Evolutionary conservation across 1,140 invertebrate genomes (phyloP).

Genomic region (Drepana arcuata): DNA sequence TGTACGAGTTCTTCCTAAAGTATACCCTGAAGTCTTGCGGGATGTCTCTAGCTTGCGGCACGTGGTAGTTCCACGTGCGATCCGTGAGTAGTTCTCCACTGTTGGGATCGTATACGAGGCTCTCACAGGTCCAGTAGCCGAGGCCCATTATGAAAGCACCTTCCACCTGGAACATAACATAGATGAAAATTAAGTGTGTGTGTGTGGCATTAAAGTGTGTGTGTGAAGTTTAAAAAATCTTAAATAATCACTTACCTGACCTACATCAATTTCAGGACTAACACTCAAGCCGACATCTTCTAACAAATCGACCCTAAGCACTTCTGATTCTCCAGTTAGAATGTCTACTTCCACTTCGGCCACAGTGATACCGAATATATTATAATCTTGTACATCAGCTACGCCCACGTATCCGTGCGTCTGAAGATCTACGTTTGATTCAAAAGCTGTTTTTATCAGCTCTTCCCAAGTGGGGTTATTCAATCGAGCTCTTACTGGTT

Average conservation of each 20-base stretch:
- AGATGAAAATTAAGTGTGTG: too few species aligned
- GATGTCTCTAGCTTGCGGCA: conserved; percentile 85
- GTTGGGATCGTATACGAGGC: conserved; percentile 75
- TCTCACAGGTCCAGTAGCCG: conserved; percentile 83
- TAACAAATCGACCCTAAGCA: conserved; percentile 80
- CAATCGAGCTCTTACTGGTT: conserved; percentile 73
- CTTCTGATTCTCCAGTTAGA: conserved; percentile 82
- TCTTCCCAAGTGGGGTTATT: conserved; percentile 75
- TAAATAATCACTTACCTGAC: conserved; percentile 73
- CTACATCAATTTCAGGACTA: conserved; percentile 84
- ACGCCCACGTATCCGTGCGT: conserved; percentile 64
- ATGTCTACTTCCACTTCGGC: conserved; percentile 84
- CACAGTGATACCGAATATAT: conserved; percentile 73
- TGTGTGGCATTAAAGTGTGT: too few species aligned
- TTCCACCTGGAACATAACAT: conserved; percentile 68
- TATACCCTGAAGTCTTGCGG: conserved; percentile 85
- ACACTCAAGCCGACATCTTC: conserved; percentile 83
- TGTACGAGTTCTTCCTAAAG: conserved; percentile 79
- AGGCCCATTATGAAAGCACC: conserved; percentile 90
- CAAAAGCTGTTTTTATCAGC: conserved; percentile 71
- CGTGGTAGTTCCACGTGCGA: conserved; percentile 87
- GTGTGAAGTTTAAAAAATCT: too few species aligned
- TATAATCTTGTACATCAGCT: conserved; percentile 70
- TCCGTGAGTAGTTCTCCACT: conserved; percentile 80
- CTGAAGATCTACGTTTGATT: conserved; percentile 75